Evolutionary conservation across 1,140 invertebrate species (phyloP).

Genomic region (Aphaenogaster rudis): DNA sequence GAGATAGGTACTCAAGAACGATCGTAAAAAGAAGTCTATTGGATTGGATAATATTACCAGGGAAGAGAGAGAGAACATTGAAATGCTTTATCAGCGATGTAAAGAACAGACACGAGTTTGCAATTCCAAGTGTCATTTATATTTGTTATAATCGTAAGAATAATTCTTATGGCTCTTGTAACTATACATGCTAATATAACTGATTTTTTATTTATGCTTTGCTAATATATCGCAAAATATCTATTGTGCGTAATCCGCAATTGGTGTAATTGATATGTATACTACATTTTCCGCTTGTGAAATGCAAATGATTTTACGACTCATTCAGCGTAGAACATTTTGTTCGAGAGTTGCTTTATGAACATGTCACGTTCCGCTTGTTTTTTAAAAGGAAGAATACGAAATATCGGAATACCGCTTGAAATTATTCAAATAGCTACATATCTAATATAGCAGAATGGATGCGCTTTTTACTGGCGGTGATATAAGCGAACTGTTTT

Average conservation of each 20-base stretch:
- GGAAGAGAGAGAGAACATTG: conserved; percentile 9
- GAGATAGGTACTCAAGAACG: conserved; percentile 47
- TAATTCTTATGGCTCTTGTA: neutral
- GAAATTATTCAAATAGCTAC: conserved; percentile 53
- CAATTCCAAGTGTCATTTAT: neutral
- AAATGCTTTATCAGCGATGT: conserved; percentile 40
- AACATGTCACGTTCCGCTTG: neutral
- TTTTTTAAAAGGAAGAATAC: neutral
- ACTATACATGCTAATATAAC: neutral
- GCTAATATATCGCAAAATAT: neutral
- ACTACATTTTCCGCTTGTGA: conserved; percentile 10
- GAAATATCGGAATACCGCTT: neutral
- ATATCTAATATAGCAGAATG: conserved; percentile 33
- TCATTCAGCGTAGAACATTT: neutral
- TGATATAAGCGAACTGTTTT: conserved; percentile 40
- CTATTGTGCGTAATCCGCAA: neutral
- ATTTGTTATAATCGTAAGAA: neutral
- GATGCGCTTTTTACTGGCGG: conserved; percentile 34
- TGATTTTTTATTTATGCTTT: neutral
- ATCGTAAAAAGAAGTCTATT: conserved; percentile 50
- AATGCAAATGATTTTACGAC: conserved; percentile 15
- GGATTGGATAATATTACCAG: conserved; percentile 38
- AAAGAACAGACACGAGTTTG: neutral
- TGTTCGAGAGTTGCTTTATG: neutral
- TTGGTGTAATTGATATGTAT: neutral